Conservation (phyloP, 2,888 invertebrate species). For the Drosophila recens region DNA sequence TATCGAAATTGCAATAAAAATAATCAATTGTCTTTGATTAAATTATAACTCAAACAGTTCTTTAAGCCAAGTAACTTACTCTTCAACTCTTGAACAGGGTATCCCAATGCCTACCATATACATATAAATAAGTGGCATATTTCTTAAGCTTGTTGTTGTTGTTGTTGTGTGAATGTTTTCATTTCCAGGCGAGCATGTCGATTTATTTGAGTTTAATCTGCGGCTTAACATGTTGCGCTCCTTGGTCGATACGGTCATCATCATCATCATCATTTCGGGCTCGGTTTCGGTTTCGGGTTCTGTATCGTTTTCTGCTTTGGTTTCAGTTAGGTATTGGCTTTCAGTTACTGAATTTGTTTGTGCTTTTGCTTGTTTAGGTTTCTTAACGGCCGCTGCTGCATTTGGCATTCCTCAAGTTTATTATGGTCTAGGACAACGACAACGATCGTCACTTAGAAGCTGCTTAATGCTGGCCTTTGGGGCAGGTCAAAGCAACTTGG, state of each 20-base stretch:
- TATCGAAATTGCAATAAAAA: too few relatives aligned
- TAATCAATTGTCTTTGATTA: too few relatives aligned
- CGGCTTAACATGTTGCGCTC: slow-evolving; percentile 69
- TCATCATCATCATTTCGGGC: background rate
- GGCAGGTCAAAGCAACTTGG: slow-evolving; percentile 27
- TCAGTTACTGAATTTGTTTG: slow-evolving; percentile 37
- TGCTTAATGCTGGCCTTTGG: slow-evolving; percentile 15
- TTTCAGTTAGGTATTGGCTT: slow-evolving; percentile 8
- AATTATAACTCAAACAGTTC: background rate
- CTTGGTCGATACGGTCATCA: slow-evolving; percentile 17
- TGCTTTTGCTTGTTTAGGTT: slow-evolving; percentile 1
- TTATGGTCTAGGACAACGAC: slow-evolving; percentile 61
- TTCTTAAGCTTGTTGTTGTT: slow-evolving; percentile 4
- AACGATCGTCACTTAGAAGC: slow-evolving; percentile 64
- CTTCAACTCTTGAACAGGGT: slow-evolving; percentile 24
- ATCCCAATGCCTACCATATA: slow-evolving; percentile 2
- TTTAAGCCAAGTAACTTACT: background rate
- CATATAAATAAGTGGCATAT: background rate
- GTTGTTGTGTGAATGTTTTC: slow-evolving; percentile 80
- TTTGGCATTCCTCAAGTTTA: slow-evolving; percentile 60
- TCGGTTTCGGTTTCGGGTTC: slow-evolving; percentile 17
- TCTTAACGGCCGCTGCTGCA: slow-evolving; percentile 10
- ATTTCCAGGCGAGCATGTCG: slow-evolving; percentile 83
- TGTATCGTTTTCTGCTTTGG: slow-evolving; percentile 14
- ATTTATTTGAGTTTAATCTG: slow-evolving; percentile 85